Conservation (phyloP, 2,888 invertebrate species). For the Patella pellucida region DNA sequence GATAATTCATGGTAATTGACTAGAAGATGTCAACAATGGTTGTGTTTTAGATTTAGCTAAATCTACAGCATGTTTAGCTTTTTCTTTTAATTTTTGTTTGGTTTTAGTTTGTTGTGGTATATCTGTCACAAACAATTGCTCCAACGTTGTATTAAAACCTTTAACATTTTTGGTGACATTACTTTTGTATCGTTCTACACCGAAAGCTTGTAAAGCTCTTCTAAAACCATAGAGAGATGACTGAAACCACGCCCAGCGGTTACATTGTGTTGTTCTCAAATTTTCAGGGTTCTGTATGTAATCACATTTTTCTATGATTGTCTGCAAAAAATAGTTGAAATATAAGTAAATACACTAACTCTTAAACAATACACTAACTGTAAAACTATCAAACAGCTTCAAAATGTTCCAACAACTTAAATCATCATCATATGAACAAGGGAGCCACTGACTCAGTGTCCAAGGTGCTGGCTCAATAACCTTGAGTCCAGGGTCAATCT, state of each 20-base stretch:
- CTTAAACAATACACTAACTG: too few species aligned
- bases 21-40: too few species aligned
- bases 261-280: slow-evolving; percentile 82
- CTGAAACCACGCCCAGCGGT: slow-evolving; percentile 89
- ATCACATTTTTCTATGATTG: slow-evolving; percentile 89
- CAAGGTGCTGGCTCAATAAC: not conserved
- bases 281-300: slow-evolving; percentile 82
- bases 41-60: slow-evolving; percentile 76
- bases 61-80: slow-evolving; percentile 85
- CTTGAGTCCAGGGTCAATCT: not conserved
- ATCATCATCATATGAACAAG: not conserved
- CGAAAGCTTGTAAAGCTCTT: slow-evolving; percentile 89
- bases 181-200: slow-evolving; percentile 88
- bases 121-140: slow-evolving; percentile 47
- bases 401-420: not conserved
- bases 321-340: slow-evolving; percentile 75
- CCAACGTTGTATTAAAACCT: slow-evolving; percentile 88
- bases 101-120: slow-evolving; percentile 27
- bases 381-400: not conserved
- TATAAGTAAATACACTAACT: not conserved
- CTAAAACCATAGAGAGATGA: slow-evolving; percentile 91
- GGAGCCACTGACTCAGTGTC: not conserved
- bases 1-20: too few species aligned
- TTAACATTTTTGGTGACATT: slow-evolving; percentile 86
- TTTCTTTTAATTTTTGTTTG: slow-evolving; percentile 80